Base-by-base conservation (phyloP, 1,140 invertebrate species). In the Oryzaephilus surinamensis region DNA sequence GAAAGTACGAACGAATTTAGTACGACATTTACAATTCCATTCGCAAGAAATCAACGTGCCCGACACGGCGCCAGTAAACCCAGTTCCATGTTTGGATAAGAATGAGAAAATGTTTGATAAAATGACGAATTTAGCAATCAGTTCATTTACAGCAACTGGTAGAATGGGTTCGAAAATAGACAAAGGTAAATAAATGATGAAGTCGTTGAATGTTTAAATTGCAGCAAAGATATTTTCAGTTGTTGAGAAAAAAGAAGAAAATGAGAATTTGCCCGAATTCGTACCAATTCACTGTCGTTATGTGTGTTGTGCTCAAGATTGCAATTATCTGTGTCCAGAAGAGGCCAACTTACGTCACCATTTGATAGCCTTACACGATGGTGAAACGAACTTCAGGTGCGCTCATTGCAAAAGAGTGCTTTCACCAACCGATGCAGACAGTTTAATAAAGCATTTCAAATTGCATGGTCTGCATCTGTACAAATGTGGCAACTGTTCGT, bases 91-190 rank as follows among this genome's bases (percentile, higher is more conserved):
- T 57, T 61, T 85, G 12, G 77, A 82, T 31, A 76, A 76, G 19
- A 81, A 79, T 38, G 82, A 85, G 51, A 74, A 71, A 44, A 82
- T 84, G 72, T 87, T 87, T 55, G 83, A 87, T 54, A 84, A 82
- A 57, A 88, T 87, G 84, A 70, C 77, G 0, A 88, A 88, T 58
- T 63, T 85, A 10, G 82, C 84, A 0, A 74, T 74, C 14, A 82
- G 80, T 54, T 83, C 81, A 1, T 70, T 45, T 18, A 35, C 51
- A 1, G 32, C 19, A 6, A 41, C 18, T 2, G 27, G 35, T n/a
- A 16, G 34, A 19, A 47, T 3, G 14, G 3, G 3, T 63, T 60
- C 14, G 51, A 62, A 32, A 26, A 38, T 43, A 16, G 15, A 30
- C 3, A 53, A 45, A 37, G 39, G 48, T 27, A 31, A 13, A 20